These are phyloP conservation scores for Geothlypis trichas DNA, from an alignment of 2,113 vertebrate species.

Conservation along the genomic window DNA sequence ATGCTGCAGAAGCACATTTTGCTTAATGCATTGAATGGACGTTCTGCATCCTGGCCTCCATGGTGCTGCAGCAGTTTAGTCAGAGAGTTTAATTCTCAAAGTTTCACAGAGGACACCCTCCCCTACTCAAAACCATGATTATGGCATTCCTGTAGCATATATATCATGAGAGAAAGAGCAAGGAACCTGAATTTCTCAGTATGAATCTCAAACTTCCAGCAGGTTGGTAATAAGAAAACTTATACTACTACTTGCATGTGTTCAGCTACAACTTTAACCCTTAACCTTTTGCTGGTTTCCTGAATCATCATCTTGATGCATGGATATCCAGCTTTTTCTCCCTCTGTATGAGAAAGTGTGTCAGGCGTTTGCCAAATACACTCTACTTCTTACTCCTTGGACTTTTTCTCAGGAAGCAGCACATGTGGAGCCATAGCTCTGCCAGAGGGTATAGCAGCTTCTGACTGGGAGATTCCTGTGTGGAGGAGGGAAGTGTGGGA, in stretches of 20 bases:
- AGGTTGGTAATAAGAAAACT: background rate
- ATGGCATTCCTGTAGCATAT: background rate
- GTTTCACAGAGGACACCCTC: background rate
- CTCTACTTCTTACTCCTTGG: background rate
- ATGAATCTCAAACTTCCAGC: background rate
- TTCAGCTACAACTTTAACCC: background rate
- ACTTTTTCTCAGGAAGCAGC: background rate
- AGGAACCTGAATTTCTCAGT: background rate
- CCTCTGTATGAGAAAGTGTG: background rate
- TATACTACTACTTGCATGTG: background rate
- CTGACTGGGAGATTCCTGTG: background rate
- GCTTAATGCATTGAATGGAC: background rate
- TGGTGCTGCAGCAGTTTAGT: background rate
- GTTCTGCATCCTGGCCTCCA: background rate
- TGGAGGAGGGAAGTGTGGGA: background rate
- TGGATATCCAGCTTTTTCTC: background rate
- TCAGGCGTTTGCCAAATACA: background rate
- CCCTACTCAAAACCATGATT: background rate
- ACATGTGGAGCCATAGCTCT: background rate
- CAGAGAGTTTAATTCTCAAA: background rate
- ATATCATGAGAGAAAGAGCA: background rate
- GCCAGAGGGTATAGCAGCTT: background rate
- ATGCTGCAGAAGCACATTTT: background rate
- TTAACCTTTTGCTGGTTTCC: background rate
- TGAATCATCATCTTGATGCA: background rate